Conservation (phyloP, 2,888 invertebrate species). For the Creontiades dilutus region DNA sequence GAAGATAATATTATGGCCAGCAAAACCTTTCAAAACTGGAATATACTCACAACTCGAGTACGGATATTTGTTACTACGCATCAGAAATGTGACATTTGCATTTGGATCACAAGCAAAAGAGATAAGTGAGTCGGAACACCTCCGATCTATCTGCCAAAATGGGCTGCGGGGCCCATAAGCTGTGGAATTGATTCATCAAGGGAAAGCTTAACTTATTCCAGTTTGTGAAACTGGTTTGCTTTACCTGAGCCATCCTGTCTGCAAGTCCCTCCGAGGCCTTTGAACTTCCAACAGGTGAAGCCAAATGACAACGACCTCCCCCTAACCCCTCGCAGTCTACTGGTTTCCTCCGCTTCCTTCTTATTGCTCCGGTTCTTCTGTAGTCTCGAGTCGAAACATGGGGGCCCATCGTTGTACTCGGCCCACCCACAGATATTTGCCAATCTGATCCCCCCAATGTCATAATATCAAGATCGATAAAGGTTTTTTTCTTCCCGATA, state of each 20-base stretch:
- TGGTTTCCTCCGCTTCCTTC: not conserved
- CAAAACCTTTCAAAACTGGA: too few species aligned
- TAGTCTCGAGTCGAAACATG: not conserved
- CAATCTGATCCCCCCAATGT: not conserved
- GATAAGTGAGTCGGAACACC: too few species aligned
- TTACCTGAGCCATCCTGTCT: conserved; percentile 49
- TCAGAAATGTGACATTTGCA: too few species aligned
- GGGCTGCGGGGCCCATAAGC: not conserved
- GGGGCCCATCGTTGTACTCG: not conserved
- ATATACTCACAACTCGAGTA: too few species aligned
- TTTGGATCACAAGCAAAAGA: too few species aligned
- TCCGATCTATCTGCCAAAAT: too few species aligned
- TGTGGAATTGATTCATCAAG: conserved; percentile 37
- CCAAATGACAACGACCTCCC: conserved; percentile 49
- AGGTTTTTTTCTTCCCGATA: too few species aligned
- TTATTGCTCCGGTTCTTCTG: not conserved
- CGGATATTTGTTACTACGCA: too few species aligned
- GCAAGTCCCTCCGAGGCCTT: conserved; percentile 27
- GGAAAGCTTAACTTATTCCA: conserved; percentile 34
- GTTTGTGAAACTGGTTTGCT: conserved; percentile 31
- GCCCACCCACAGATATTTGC: not conserved
- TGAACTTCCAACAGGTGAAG: conserved; percentile 52
- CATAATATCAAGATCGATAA: not conserved
- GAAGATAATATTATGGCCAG: too few species aligned
- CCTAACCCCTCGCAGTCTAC: not conserved